Conservation (phyloP, 2,113 vertebrate species). For the Semnornis frantzii region DNA sequence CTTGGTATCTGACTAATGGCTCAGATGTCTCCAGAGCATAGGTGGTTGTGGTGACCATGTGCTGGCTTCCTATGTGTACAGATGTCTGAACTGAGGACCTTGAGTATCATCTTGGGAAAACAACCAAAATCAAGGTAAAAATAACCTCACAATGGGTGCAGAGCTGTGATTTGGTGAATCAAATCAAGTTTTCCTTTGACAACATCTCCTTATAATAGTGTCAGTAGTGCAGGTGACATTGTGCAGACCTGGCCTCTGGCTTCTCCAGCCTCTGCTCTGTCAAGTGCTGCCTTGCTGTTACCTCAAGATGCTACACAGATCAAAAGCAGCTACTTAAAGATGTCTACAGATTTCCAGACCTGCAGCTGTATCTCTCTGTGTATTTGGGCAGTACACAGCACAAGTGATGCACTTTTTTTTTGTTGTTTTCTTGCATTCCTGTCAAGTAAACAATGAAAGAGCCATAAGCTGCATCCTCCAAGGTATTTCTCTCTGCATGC, state of each 20-base stretch:
- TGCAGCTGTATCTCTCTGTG: not conserved
- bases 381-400: not conserved
- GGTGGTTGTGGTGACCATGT: not conserved
- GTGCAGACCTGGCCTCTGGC: conserved; percentile 15
- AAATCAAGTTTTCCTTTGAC: conserved; percentile 8
- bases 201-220: conserved; percentile 1
- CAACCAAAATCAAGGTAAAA: not conserved
- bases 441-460: conserved; percentile 30
- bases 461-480: not conserved
- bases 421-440: not conserved
- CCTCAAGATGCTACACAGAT: not conserved
- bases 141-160: not conserved
- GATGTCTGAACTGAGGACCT: not conserved
- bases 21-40: not conserved
- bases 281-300: not conserved
- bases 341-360: not conserved
- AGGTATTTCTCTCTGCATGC: conserved; percentile 7
- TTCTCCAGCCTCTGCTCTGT: not conserved
- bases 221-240: not conserved
- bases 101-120: not conserved
- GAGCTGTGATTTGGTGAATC: not conserved
- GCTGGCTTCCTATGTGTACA: rapidly evolving
- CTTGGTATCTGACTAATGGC: not conserved
- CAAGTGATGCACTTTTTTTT: not conserved
- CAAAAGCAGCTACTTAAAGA: conserved; percentile 3